phyloP scores from a whole-genome alignment of 2,797 vertebrate species.

The Eleutherodactylus coqui region DNA sequence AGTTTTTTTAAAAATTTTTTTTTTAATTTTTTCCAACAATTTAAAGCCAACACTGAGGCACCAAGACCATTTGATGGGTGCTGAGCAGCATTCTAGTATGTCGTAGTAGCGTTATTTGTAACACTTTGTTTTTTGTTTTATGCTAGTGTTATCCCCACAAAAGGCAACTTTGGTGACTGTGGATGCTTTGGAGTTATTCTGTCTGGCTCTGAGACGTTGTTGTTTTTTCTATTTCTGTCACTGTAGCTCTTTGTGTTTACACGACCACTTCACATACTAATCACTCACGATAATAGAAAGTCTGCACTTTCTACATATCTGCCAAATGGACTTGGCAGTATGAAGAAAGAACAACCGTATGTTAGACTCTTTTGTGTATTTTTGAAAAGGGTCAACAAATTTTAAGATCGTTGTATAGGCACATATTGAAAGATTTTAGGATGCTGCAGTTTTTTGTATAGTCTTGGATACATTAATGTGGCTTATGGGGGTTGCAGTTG shows the following conservation, averaged over 20 bases:
- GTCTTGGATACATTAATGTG: too few species aligned
- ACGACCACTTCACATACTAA: constrained; percentile 6
- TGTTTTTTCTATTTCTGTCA: constrained; percentile 18
- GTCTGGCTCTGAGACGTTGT: background rate
- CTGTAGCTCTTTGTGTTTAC: constrained; percentile 5
- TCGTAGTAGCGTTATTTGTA: too few species aligned
- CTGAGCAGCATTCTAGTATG: too few species aligned
- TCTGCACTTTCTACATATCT: background rate
- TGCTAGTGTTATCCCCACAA: too few species aligned
- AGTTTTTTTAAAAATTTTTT: too few species aligned
- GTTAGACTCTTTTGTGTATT: background rate
- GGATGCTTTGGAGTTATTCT: background rate
- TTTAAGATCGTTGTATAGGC: background rate
- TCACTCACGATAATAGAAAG: background rate
- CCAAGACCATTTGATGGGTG: too few species aligned
- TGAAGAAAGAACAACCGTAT: background rate
- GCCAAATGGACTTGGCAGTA: constrained; percentile 13
- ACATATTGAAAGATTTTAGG: background rate
- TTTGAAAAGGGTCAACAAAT: background rate
- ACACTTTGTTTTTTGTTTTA: too few species aligned
- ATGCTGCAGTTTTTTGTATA: background rate
- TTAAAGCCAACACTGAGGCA: too few species aligned
- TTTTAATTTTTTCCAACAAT: too few species aligned
- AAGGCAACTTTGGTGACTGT: background rate
- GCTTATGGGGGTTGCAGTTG: too few species aligned